Percentiles rank a stretch among this genome's conserved stretches.
Evolutionary conservation across 2,888 invertebrate genomes (phyloP).

Genomic region (Ophion ellenae): DNA sequence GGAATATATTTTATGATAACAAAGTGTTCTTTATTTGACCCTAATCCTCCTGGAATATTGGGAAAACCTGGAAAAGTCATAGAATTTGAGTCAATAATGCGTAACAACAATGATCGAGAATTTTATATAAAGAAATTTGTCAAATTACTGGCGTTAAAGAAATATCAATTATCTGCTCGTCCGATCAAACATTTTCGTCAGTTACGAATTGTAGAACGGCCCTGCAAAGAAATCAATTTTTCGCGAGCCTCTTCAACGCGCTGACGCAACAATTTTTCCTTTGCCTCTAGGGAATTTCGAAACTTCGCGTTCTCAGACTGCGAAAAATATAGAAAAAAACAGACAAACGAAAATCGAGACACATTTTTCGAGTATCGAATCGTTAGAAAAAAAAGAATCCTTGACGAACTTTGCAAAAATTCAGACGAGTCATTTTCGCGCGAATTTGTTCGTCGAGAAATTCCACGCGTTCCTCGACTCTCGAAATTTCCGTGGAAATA

Average conservation of each 20-base stretch:
- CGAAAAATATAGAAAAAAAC: constrained; percentile 1
- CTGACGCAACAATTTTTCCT: constrained; percentile 25
- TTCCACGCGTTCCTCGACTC: constrained; percentile 15
- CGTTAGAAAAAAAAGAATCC: background rate
- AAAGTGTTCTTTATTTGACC: too few species aligned
- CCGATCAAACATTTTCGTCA: background rate
- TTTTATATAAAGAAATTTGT: too few species aligned
- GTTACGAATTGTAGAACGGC: background rate
- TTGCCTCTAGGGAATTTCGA: constrained; percentile 1
- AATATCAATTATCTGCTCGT: background rate
- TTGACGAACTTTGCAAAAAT: constrained; percentile 28
- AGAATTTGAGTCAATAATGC: too few species aligned
- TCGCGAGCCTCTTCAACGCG: background rate
- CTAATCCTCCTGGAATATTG: too few species aligned
- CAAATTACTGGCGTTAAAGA: background rate
- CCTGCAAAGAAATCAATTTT: constrained; percentile 7
- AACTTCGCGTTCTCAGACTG: constrained; percentile 30
- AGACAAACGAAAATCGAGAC: background rate
- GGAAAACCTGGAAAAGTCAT: too few species aligned
- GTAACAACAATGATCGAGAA: too few species aligned
- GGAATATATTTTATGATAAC: too few species aligned
- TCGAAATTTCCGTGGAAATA: constrained; percentile 31
- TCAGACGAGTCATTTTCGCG: background rate
- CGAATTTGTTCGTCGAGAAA: constrained; percentile 20
- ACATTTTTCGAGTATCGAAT: too few species aligned